Evolutionary conservation across 2,113 vertebrate genomes (phyloP).

Genomic region (Nettapus auritus): DNA sequence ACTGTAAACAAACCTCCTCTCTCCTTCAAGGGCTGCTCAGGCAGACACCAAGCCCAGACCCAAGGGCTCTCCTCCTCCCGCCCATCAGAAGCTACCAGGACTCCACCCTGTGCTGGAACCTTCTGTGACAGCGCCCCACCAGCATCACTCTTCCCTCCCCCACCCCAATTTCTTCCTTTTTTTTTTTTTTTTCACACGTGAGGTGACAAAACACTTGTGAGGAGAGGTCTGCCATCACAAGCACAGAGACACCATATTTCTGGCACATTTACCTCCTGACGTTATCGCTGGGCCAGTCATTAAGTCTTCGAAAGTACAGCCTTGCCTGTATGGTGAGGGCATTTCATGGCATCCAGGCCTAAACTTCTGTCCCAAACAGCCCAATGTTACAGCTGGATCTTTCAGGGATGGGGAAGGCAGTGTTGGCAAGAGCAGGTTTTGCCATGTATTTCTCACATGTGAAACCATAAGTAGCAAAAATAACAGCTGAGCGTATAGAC

Average conservation of each 20-base stretch:
- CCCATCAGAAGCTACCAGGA: background rate
- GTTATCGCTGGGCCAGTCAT: background rate
- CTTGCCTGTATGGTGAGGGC: accelerated
- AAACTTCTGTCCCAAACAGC: no score
- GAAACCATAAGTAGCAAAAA: background rate
- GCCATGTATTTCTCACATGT: accelerated
- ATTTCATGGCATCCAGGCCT: no score
- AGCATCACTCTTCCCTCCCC: accelerated
- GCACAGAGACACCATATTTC: accelerated
- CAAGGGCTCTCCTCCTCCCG: accelerated
- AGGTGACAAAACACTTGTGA: accelerated
- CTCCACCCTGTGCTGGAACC: background rate
- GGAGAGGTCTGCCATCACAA: accelerated
- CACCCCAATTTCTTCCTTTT: background rate
- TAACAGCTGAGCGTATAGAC: no score
- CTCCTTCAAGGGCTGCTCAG: accelerated
- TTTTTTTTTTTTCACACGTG: background rate
- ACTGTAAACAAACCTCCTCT: background rate
- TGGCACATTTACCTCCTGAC: accelerated
- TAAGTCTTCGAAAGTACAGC: background rate
- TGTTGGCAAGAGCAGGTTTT: background rate
- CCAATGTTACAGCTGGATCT: accelerated
- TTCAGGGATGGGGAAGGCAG: accelerated
- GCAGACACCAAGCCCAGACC: accelerated
- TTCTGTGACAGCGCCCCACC: accelerated